Base-by-base conservation (phyloP, 1,140 invertebrate species). In the Proales similis region DNA sequence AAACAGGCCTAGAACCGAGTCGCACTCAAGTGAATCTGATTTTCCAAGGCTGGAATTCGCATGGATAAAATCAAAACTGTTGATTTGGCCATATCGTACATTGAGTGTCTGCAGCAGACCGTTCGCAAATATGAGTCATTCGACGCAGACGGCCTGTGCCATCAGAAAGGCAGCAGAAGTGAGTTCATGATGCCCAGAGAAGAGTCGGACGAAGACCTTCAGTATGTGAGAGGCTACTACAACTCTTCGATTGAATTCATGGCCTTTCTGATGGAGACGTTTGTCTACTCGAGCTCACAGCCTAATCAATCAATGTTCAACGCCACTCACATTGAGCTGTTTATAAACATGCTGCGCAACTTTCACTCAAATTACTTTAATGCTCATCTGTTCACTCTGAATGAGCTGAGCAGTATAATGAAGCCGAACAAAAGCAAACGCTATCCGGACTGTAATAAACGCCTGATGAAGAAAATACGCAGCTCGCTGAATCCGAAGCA, bases 21-120 rank as follows among this genome's bases (percentile, higher is more conserved):
- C 2, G n/a, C n/a, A n/a, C n/a, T n/a, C n/a, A n/a, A n/a, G n/a
- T n/a, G n/a, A n/a, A n/a, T n/a, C n/a, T n/a, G n/a, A n/a, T n/a
- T n/a, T n/a, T n/a, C n/a, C n/a, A n/a, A n/a, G n/a, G n/a, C n/a
- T n/a, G n/a, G n/a, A n/a, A n/a, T n/a, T n/a, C n/a, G n/a, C n/a
- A n/a, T n/a, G n/a, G 51, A 57, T 39, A 57, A 57, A 39, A 57
- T 57, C 27, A 57, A 57, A 27, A 57, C 45, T 30, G 51, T 57
- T 6, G 51, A 57, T 36, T 42, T 57, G 9, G 51, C 51, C 20
- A 57, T 57, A 42, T 24, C 45, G 19, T 57, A 57, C 20, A 42
- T 57, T 2, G 51, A 57, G 22, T 42, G 45, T 42, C 22, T 57
- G 29, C 51, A 57, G 24, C 33, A 53, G 17, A n/a, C 42, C 38